A percentile compares a stretch with the other conserved stretches of the same genome.
Evolutionary conservation across 1,140 invertebrate species (phyloP).

Genomic region (Cyclargus thomasi): DNA sequence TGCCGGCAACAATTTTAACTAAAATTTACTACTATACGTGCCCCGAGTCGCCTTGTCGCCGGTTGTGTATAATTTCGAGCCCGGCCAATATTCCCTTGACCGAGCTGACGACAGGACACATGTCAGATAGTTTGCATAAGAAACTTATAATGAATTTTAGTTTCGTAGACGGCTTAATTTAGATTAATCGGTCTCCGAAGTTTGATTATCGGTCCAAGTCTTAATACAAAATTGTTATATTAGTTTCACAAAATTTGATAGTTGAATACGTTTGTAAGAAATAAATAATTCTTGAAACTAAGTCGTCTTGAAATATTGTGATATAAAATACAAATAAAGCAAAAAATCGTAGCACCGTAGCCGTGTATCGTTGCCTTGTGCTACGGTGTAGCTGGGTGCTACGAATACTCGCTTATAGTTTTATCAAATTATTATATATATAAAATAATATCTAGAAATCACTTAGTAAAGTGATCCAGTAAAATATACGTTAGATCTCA

Average conservation of each 20-base stretch:
- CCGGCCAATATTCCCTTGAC: conserved; percentile 54
- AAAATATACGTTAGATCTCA: no score
- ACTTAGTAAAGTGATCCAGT: no score
- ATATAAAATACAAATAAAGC: no score
- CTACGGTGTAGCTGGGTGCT: neutral
- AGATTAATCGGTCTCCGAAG: neutral
- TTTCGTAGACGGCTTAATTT: neutral
- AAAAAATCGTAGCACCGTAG: neutral
- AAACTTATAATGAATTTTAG: conserved; percentile 15
- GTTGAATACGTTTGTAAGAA: no score
- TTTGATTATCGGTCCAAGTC: neutral
- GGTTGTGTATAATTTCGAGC: conserved; percentile 66
- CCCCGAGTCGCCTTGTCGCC: conserved; percentile 50
- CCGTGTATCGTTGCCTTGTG: neutral
- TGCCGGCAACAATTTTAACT: conserved; percentile 62
- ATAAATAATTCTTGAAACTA: no score
- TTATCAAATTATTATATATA: no score
- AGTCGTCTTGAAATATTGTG: no score
- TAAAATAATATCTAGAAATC: no score
- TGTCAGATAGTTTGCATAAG: conserved; percentile 13
- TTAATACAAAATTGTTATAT: no score
- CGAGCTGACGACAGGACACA: conserved; percentile 28
- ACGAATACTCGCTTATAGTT: neutral
- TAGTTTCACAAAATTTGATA: no score
- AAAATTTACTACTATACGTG: conserved; percentile 69